Conservation (phyloP, 2,113 vertebrate genomes). For the Megaleporinus macrocephalus region DNA sequence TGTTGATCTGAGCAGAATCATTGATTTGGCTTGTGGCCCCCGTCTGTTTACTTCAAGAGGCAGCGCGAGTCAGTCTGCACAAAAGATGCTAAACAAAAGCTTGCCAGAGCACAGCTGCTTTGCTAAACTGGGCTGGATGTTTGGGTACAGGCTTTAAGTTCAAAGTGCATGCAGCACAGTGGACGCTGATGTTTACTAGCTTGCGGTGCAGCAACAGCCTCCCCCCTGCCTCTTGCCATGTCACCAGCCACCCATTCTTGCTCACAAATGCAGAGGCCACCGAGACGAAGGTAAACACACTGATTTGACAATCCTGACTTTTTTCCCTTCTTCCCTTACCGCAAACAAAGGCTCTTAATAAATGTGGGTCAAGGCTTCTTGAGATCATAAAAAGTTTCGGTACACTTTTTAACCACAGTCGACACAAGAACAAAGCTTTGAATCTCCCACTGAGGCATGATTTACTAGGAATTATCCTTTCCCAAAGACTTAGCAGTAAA, state of each 20-base stretch:
- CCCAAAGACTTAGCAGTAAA: background rate
- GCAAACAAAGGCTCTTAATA: conserved; percentile 28
- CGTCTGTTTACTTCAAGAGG: conserved; percentile 39
- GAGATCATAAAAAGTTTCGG: background rate
- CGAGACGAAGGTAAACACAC: conserved; percentile 51
- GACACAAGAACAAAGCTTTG: conserved; percentile 17
- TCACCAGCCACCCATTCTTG: conserved; percentile 37
- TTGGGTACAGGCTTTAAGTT: conserved; percentile 50
- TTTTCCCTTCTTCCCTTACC: background rate
- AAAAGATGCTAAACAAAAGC: conserved; percentile 50
- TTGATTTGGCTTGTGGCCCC: conserved; percentile 38
- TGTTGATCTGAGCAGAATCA: conserved; percentile 37
- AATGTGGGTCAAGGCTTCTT: conserved; percentile 13
- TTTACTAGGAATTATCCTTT: background rate
- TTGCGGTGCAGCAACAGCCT: conserved; percentile 48
- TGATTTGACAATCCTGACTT: conserved; percentile 44
- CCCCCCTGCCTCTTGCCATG: conserved; percentile 44
- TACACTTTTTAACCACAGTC: conserved; percentile 9
- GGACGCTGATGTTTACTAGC: conserved; percentile 51
- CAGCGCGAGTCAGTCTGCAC: conserved; percentile 27
- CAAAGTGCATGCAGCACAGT: conserved; percentile 36
- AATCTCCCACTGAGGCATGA: background rate
- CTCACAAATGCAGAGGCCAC: conserved; percentile 39
- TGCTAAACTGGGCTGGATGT: conserved; percentile 52
- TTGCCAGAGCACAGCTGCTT: conserved; percentile 40